A percentile compares a stretch with the other conserved stretches of the same genome.
These are phyloP conservation scores for Pseudocheirus occidentalis DNA, from an alignment of 2,797 vertebrate species.

Conservation along the genomic window DNA sequence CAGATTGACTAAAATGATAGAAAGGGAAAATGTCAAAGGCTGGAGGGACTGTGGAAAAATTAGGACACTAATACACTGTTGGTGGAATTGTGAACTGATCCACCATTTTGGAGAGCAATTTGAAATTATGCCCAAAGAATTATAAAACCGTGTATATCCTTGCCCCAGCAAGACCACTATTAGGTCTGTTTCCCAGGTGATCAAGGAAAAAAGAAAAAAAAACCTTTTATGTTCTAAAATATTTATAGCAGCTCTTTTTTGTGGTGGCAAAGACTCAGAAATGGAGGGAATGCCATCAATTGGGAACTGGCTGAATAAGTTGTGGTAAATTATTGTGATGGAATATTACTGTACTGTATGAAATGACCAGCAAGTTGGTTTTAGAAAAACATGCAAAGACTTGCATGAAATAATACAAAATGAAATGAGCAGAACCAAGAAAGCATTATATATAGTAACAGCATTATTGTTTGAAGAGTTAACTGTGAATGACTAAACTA, in stretches of 20 bases:
- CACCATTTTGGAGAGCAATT: background rate
- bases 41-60: background rate
- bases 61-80: background rate
- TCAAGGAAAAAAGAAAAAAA: background rate
- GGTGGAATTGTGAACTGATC: background rate
- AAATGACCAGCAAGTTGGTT: background rate
- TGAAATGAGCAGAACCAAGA: background rate
- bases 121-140: background rate
- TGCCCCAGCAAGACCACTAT: background rate
- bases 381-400: background rate
- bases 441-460: background rate
- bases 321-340: background rate
- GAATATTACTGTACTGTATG: background rate
- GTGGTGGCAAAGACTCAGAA: background rate
- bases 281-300: background rate
- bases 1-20: background rate
- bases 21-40: background rate
- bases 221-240: background rate
- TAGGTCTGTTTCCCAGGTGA: background rate
- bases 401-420: background rate
- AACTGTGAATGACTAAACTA: background rate
- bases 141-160: background rate
- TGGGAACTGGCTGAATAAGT: background rate
- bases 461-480: background rate
- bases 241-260: background rate